Percentiles rank a stretch among this genome's conserved stretches.
Conservation (phyloP, 2,888 invertebrate species). For the Microdon myrmicae region DNA sequence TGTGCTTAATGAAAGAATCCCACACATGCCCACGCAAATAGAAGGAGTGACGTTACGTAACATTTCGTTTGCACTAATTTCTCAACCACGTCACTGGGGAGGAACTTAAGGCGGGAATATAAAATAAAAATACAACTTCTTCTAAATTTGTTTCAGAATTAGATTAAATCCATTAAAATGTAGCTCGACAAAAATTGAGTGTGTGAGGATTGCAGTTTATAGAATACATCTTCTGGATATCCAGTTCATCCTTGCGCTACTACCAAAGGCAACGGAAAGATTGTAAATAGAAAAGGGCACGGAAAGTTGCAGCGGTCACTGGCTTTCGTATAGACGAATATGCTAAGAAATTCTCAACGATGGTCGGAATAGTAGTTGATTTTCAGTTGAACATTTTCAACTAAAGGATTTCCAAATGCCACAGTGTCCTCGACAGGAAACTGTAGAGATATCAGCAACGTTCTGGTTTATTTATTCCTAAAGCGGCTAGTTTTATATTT, state of each 20-base stretch:
- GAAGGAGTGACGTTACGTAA: not conserved
- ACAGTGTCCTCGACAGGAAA: conserved; percentile 2
- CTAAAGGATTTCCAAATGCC: not conserved
- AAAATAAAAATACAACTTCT: too few relatives aligned
- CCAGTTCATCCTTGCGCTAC: conserved; percentile 1
- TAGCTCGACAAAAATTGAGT: conserved; percentile 10
- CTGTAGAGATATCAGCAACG: not conserved
- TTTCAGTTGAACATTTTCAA: conserved; percentile 18
- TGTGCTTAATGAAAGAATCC: not conserved
- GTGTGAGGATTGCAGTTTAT: too few relatives aligned
- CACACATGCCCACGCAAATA: not conserved
- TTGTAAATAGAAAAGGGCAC: not conserved
- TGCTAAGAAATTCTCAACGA: conserved; percentile 4
- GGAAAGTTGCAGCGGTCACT: not conserved
- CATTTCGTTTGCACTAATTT: conserved; percentile 12
- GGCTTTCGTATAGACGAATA: conserved; percentile 8
- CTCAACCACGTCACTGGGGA: conserved; percentile 12
- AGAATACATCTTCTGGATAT: too few relatives aligned
- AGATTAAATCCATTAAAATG: conserved; percentile 35
- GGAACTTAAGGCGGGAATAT: too few relatives aligned
- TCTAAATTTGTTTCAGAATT: conserved; percentile 30
- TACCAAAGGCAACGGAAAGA: not conserved
- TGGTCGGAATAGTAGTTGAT: conserved; percentile 18
- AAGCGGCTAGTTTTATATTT: not conserved
- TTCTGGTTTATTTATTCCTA: not conserved